These are phyloP conservation scores for Halisarca cf. caerulea DNA, from an alignment of 37 sponge, comb jelly and placozoan genomes.

Conservation along the genomic window DNA sequence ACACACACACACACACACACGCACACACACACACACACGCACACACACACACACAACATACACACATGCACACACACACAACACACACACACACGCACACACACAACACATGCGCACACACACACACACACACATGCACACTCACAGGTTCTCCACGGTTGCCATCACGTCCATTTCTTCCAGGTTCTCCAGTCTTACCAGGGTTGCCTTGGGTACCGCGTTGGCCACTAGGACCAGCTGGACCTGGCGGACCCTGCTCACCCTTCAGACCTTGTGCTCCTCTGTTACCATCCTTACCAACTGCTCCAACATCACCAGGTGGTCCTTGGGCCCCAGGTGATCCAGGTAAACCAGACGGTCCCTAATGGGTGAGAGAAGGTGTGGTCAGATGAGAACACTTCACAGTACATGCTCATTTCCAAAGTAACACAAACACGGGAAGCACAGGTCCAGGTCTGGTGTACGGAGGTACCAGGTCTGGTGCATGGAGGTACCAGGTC, in stretches of 20 bases:
- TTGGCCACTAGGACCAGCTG: not conserved
- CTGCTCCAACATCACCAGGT: not conserved
- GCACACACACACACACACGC: not conserved
- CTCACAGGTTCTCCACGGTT: not conserved
- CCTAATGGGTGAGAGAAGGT: no score
- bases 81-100: not conserved
- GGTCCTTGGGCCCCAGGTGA: slow-evolving; percentile 27
- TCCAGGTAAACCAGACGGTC: slow-evolving; percentile 47
- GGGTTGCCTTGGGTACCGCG: not conserved
- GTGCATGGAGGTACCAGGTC: no score
- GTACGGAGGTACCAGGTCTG: no score
- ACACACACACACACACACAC: not conserved
- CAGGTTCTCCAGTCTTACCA: not conserved
- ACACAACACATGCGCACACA: not conserved
- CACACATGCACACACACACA: not conserved
- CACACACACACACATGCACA: not conserved
- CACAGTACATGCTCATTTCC: no score
- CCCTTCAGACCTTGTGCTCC: slow-evolving; percentile 16
- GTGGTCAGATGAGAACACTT: no score
- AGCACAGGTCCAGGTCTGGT: no score
- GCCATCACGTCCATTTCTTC: not conserved
- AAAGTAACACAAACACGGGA: no score
- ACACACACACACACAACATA: not conserved
- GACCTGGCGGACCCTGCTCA: not conserved
- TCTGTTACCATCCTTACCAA: not conserved